Conservation (phyloP, 2,113 vertebrate genomes). For the Platycercus adscitus region DNA sequence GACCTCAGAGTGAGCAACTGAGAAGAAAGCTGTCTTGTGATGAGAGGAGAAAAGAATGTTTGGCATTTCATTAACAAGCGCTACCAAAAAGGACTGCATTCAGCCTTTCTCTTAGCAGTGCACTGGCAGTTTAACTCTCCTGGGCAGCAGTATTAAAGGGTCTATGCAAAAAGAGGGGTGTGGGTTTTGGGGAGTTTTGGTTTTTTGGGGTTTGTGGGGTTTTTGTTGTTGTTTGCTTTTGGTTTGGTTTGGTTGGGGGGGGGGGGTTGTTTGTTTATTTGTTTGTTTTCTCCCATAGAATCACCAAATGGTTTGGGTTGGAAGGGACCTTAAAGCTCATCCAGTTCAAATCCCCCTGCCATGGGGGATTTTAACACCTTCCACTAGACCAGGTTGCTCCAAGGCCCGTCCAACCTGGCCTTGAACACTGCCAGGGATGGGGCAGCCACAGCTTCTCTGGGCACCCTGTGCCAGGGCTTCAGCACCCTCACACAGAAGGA, state of each 20-base stretch:
- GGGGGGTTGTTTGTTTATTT: too few relatives aligned
- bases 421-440: neutral
- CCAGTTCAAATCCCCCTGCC: neutral
- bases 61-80: neutral
- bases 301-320: neutral
- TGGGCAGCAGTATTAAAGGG: neutral
- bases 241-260: too few relatives aligned
- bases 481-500: neutral
- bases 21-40: neutral
- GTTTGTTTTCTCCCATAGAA: too few relatives aligned
- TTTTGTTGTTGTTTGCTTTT: too few relatives aligned
- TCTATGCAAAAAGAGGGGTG: neutral
- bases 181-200: neutral
- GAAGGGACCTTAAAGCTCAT: neutral
- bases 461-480: neutral
- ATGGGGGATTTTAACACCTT: neutral
- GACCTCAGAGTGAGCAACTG: neutral
- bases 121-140: neutral
- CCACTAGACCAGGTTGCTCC: neutral
- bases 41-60: neutral
- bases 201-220: too few relatives aligned
- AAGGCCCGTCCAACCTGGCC: neutral
- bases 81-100: neutral
- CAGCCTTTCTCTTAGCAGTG: neutral
- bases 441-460: neutral